Evolutionary conservation across 30 jellyfish, hydroid and myxozoan species (phyloP), one percentile per base, ranked within the genome.

Genomic region (Cassiopea xamachana): DNA sequence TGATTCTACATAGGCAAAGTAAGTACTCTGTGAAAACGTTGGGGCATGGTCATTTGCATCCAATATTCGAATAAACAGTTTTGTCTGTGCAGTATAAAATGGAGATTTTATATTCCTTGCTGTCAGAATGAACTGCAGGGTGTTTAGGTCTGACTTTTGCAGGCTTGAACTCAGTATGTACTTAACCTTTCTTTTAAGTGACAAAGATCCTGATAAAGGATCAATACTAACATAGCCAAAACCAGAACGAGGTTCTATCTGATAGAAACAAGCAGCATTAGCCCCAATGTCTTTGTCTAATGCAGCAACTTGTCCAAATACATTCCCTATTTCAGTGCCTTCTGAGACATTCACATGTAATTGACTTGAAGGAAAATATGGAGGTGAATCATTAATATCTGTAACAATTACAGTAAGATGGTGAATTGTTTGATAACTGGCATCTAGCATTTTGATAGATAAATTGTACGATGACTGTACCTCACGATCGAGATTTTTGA

Each of bases 31-130:
- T 1, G 85, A 60, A 62, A 92, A 92, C 70, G 86, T 88, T 1
- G 98, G 98, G 6, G 90, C 84, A 77, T 92, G 95, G 60, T 92
- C 98, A 44, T 92, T 92, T 9, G 94, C 88, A 83, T 92, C 98
- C 14, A 62, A 43, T 16, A 92, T 84, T 2, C 74, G 86, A 48
- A 92, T 49, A 17, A 69, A 6, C 82, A 92, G 60, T 46, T 75
- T 44, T 1, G 89, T 47, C 27, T 61, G 70, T 17, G 94, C 78
- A 18, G 39, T 16, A 84, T 61, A 78, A 71, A 77, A 87, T 7
- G 98, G 98, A 1, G 91, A 83, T 1, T 72, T 15, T 17, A 73
- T 6, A 50, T 92, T 92, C 69, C 92, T 80, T 17, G 92, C 95
- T 55, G 48, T 58, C 47, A 91, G 83, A 13, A 74, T 59, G 19